Evolutionary conservation across 2,888 invertebrate genomes (phyloP), one percentile per base, ranked within the genome.

Genomic region (Pteria penguin): DNA sequence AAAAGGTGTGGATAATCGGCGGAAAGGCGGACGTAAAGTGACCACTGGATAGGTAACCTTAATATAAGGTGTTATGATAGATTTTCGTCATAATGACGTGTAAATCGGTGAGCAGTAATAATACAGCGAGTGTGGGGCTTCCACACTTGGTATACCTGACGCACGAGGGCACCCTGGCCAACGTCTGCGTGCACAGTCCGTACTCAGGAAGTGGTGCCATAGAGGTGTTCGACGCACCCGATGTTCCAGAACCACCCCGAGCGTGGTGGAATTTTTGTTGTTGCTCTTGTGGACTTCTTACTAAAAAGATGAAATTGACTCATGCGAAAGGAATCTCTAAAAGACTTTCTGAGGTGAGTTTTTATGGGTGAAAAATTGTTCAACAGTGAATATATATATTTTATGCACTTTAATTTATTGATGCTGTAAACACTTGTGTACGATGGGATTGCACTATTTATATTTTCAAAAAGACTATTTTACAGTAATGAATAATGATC

Each of bases 301-400:
- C 62, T 31, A 70, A 66, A 63, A 75, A 52, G 27, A 75, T 75
- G 67, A 78, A 67, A 71, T 66, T 78, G 26, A 66, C 72, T 33
- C 75, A 77, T 78, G 77, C 77, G 18, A 77, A 80, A 70, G 72
- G 77, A 24, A 78, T 77, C 32, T 74, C 79, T 18, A 76, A 79
- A 58, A 61, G 79, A 52, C 27, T 79, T 14, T 79, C 79, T 14
- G 76, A 72, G 79, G 79, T 79, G 72, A 71, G 67, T 2, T 45
- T 36, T 55, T 4, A 55, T 24, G 4, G n/a, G n/a, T n/a, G n/a
- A n/a, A n/a, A n/a, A n/a, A n/a, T n/a, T n/a, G n/a, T n/a, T n/a
- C n/a, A n/a, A n/a, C n/a, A n/a, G n/a, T n/a, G n/a, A n/a, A n/a
- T n/a, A n/a, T n/a, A n/a, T n/a, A n/a, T n/a, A n/a, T n/a, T n/a